Evolutionary conservation across 2,888 invertebrate species (phyloP).

Genomic region (Drosophila maculinotata): DNA sequence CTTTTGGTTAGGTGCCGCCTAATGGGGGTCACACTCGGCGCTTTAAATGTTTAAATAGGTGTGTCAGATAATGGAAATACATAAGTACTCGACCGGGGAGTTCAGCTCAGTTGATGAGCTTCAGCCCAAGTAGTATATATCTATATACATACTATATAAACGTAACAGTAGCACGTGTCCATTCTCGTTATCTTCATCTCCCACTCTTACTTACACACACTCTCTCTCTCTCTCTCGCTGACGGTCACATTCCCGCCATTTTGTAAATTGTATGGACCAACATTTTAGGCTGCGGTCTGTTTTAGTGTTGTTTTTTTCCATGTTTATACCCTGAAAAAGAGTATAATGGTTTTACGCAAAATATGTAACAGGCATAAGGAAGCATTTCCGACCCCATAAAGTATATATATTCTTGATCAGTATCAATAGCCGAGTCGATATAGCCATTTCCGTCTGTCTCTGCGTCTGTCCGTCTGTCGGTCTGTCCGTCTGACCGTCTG

Average conservation of each 20-base stretch:
- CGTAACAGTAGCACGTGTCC: conserved; percentile 39
- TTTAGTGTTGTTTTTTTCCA: conserved; percentile 38
- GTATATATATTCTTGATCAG: too few relatives aligned
- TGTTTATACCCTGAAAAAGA: background rate
- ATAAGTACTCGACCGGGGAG: conserved; percentile 71
- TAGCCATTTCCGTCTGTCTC: too few relatives aligned
- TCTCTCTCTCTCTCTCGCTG: background rate
- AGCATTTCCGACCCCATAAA: too few relatives aligned
- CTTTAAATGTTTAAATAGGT: conserved; percentile 82
- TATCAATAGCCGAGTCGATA: too few relatives aligned
- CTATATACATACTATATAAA: conserved; percentile 6
- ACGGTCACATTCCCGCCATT: background rate
- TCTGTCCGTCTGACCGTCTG: too few relatives aligned
- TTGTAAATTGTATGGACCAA: conserved; percentile 51
- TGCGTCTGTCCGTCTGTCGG: too few relatives aligned
- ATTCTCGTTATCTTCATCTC: conserved; percentile 9
- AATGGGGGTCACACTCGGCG: conserved; percentile 81
- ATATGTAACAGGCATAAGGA: too few relatives aligned
- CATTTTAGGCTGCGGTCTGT: conserved; percentile 43
- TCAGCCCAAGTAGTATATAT: conserved; percentile 3
- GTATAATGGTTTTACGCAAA: too few relatives aligned
- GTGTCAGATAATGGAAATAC: conserved; percentile 81
- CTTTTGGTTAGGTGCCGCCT: conserved; percentile 69
- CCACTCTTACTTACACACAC: too few relatives aligned
- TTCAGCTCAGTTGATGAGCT: conserved; percentile 46